Evolutionary conservation across 1,140 invertebrate species (phyloP), one percentile per base, ranked within the genome.

Genomic region (Trigoniulus corallinus): DNA sequence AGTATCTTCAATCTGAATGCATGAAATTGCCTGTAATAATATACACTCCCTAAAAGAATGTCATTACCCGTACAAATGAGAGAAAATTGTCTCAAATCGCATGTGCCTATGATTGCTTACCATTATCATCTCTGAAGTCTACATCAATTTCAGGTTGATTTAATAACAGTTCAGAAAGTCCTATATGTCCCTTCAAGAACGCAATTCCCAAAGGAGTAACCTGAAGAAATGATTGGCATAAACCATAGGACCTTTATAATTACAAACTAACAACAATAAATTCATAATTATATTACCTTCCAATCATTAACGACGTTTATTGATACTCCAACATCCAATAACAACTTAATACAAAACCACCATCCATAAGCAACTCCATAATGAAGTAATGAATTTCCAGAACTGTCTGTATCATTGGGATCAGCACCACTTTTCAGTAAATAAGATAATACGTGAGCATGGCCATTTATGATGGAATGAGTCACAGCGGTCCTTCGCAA

Each of bases 301-400:
- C 72, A 74, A 40, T 68, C 64, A 60, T 74, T 75, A 21, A 58
- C 50, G 22, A 59, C 52, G 58, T 64, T 64, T 13, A 66, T 57
- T 34, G 64, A 60, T 4, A 68, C 70, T 13, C 69, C 71, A 45
- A 68, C 66, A 54, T 74, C 68, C 10, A 73, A 55, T 20, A 76
- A 59, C 15, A 74, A 54, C 47, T 72, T 65, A 13, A 72, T 56
- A 50, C 65, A 67, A 57, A 69, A 72, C 52, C 70, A 67, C 72
- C 72, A 75, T 7, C 74, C 74, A 63, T 75, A 75, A 0, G 72
- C 74, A 53, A 64, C 64, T 1, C 72, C 72, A 59, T 75, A 75
- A 57, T 75, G 74, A 2, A 73, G 59, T 1, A 69, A 54, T 7
- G 69, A 63, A 53, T 76, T 76, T 4, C 70, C 70, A 26, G 70